These are phyloP conservation scores for Nasonia vitripennis DNA, from an alignment of 1,140 invertebrate genomes.

Conservation along the genomic window DNA sequence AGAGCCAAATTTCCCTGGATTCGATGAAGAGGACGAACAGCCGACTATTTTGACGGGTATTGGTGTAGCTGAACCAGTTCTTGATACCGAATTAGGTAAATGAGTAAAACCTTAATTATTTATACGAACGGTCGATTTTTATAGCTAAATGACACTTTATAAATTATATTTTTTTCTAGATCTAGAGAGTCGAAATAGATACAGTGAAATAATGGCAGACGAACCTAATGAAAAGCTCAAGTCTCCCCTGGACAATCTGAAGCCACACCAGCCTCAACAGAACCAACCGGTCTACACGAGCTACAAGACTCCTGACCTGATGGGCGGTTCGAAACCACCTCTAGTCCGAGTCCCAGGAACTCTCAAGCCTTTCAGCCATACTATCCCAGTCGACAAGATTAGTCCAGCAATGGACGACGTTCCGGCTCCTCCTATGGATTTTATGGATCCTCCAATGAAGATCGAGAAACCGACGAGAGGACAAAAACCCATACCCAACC, in stretches of 20 bases:
- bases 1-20: background rate
- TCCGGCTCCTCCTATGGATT: background rate
- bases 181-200: constrained; percentile 65
- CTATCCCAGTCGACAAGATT: constrained; percentile 82
- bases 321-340: constrained; percentile 62
- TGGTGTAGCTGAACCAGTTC: constrained; percentile 68
- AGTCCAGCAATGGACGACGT: constrained; percentile 60
- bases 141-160: background rate
- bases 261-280: constrained; percentile 63
- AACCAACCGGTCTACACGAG: constrained; percentile 77
- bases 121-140: too few relatives aligned
- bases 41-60: constrained; percentile 58
- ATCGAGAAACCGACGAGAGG: background rate
- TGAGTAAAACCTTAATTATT: background rate
- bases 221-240: constrained; percentile 53
- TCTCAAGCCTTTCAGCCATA: constrained; percentile 75
- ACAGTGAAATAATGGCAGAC: constrained; percentile 58
- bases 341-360: constrained; percentile 67
- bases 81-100: constrained; percentile 62
- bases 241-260: constrained; percentile 38
- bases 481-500: constrained; percentile 41
- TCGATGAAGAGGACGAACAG: constrained; percentile 45
- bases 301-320: constrained; percentile 79
- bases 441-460: background rate
- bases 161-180: constrained; percentile 47